phyloP scores from a whole-genome alignment of 2,888 invertebrate species.

The Meloe dianella region DNA sequence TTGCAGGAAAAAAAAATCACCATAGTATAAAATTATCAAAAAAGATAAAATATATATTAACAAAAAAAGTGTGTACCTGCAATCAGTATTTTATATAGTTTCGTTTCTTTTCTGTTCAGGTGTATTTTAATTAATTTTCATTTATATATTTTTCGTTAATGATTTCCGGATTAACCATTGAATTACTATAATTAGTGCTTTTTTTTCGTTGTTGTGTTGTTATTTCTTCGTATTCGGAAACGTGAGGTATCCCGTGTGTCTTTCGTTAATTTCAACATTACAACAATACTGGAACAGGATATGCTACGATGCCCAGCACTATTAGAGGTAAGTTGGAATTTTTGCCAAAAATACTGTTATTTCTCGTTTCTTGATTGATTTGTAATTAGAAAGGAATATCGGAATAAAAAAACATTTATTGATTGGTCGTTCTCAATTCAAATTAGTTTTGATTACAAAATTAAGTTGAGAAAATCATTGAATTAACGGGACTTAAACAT shows the following conservation, averaged over 20 bases:
- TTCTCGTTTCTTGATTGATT: background rate
- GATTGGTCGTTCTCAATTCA: background rate
- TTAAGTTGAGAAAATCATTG: background rate
- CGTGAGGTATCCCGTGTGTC: background rate
- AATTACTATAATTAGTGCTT: constrained; percentile 26
- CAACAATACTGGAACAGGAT: constrained; percentile 38
- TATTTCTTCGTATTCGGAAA: background rate
- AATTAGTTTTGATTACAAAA: background rate
- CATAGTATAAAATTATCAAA: background rate
- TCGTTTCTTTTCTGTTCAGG: constrained; percentile 10
- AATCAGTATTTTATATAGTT: constrained; percentile 24
- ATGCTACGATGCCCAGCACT: constrained; percentile 60
- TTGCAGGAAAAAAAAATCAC: constrained; percentile 54
- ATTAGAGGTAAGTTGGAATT: constrained; percentile 57
- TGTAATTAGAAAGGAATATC: background rate
- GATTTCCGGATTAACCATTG: constrained; percentile 21
- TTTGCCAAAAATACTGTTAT: constrained; percentile 12
- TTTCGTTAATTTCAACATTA: constrained; percentile 8
- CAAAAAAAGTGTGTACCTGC: constrained; percentile 20
- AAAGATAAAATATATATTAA: too few species aligned
- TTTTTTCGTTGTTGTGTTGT: background rate
- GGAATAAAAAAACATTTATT: background rate
- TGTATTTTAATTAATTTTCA: background rate
- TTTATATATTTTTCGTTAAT: constrained; percentile 14
- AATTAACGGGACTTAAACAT: constrained; percentile 7